phyloP scores from a whole-genome alignment of 2,888 invertebrate genomes.

The Julus scandinavius region DNA sequence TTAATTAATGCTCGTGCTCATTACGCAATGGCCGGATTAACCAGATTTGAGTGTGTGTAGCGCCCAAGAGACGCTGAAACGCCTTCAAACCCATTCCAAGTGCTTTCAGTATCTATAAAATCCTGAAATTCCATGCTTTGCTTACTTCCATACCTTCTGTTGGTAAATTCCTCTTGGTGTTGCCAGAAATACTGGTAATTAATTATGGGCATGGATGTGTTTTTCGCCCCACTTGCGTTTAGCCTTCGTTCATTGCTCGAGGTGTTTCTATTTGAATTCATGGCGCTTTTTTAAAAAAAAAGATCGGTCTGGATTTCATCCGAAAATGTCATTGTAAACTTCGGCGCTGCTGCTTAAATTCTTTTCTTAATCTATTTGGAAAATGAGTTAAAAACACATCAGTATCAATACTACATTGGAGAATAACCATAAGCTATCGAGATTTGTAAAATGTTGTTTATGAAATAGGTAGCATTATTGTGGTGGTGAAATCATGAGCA shows the following conservation, averaged over 20 bases:
- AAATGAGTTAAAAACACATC: too few species aligned
- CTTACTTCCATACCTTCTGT: background rate
- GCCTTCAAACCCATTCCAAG: background rate
- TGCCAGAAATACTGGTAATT: background rate
- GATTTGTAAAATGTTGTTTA: too few species aligned
- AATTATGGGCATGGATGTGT: background rate
- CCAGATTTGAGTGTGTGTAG: background rate
- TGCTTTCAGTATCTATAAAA: background rate
- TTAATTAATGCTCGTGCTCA: background rate
- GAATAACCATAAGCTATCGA: too few species aligned
- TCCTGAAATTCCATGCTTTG: background rate
- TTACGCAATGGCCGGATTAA: background rate
- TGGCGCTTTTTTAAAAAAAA: background rate
- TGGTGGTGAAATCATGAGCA: too few species aligned
- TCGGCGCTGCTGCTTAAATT: background rate
- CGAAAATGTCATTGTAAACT: background rate
- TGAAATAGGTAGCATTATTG: too few species aligned
- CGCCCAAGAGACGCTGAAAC: too few species aligned
- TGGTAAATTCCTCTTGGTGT: background rate
- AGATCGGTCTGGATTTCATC: background rate
- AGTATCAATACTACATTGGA: too few species aligned
- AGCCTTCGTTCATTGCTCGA: background rate
- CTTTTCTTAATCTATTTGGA: too few species aligned
- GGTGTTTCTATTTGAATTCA: background rate
- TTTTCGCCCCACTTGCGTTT: background rate